These are phyloP conservation scores for Malurus elegans DNA, from an alignment of 2,113 vertebrate species.

Conservation along the genomic window DNA sequence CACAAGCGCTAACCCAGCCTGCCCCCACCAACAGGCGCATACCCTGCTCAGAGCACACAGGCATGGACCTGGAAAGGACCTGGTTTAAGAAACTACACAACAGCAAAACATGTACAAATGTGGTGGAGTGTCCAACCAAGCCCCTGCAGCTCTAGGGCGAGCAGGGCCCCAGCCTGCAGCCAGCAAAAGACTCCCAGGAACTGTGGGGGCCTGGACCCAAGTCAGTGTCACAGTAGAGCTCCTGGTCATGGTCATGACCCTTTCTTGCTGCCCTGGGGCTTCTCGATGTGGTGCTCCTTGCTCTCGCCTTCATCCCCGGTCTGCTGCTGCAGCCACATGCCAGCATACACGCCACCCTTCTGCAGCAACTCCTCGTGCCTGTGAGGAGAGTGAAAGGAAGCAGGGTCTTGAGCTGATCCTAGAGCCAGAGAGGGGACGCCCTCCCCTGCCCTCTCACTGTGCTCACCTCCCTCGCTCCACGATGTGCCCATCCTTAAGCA, in stretches of 20 bases:
- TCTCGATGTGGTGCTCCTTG: slow-evolving; percentile 75
- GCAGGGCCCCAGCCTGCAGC: rapidly evolving
- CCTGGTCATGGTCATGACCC: rapidly evolving
- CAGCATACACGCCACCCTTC: slow-evolving; percentile 83
- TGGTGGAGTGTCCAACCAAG: slow-evolving; percentile 36
- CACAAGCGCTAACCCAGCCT: neutral
- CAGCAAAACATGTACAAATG: neutral
- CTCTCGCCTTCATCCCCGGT: slow-evolving; percentile 74
- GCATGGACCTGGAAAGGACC: neutral
- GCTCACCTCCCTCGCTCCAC: slow-evolving; percentile 86
- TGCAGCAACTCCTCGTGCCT: slow-evolving; percentile 89
- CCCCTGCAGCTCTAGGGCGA: neutral
- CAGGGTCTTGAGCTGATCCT: neutral
- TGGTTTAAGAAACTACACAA: slow-evolving; percentile 50
- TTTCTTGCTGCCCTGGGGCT: slow-evolving; percentile 37
- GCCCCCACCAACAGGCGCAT: rapidly evolving
- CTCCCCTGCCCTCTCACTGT: neutral
- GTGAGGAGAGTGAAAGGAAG: neutral
- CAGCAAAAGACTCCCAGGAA: neutral
- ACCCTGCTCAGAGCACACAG: neutral
- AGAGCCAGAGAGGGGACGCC: neutral
- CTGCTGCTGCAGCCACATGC: slow-evolving; percentile 92
- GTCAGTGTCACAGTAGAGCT: neutral
- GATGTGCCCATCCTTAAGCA: slow-evolving; percentile 85
- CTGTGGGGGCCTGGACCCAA: rapidly evolving